Base-by-base conservation (phyloP, 2,113 vertebrate genomes). In the Podilymbus podiceps region DNA sequence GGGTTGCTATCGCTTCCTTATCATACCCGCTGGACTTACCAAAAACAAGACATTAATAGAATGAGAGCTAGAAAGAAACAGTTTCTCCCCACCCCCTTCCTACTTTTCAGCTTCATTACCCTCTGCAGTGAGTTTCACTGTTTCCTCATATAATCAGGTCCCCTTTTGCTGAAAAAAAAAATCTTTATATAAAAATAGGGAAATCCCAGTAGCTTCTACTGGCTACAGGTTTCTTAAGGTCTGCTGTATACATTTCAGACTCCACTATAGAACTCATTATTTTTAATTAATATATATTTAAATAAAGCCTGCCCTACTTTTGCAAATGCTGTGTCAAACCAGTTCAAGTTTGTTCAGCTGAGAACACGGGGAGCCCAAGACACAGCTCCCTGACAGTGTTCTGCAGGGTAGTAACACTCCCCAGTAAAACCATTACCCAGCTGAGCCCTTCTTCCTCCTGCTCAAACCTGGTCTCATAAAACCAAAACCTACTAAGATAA, bases 21-120 rank as follows among this genome's bases (percentile, higher is more conserved):
- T 18, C 8, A 17, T 2, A 73, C 11, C 64, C 7, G 0, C 52
- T 18, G 52, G 25, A 64, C 47, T 38, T 10, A 73, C 52, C 83
- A 49, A 56, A 71, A 18, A 0, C 64, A 11, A 50, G 13, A 58
- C 69, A 14, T 40, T 59, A 89, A 50, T 1, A 69, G 88, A 93
- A 31, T 1, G 2, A 84, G 66, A 68, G 44, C 44, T 42, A 23
- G 49, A 93, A 84, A 92, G 52, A 64, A 91, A 63, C 12, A 28
- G 82, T 53, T 92, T 67, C 92, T 73, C 88, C 55, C 83, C 80
- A 89, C 86, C 73, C 83, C 66, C 92, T 95, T 87, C 31, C 35
- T 38, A 5, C 31, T 79, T 90, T 85, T 82, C 95, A 95, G 92
- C 84, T 67, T 92, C 93, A 76, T 78, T 89, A 11, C 86, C 76